These are phyloP conservation scores for Sebastes jordani DNA, from an alignment of 2,797 vertebrate genomes.

Conservation along the genomic window DNA sequence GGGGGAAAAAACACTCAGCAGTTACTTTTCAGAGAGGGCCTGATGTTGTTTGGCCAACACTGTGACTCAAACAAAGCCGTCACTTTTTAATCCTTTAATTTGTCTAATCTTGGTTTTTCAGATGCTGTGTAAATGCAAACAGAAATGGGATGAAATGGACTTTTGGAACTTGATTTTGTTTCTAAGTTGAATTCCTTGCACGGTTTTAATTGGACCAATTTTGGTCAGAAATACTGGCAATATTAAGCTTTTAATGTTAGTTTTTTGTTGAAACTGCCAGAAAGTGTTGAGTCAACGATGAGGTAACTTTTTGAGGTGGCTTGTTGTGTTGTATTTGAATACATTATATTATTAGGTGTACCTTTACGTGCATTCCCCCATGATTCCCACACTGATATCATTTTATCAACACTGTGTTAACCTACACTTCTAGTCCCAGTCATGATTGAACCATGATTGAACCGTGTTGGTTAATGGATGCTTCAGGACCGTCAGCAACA, in stretches of 20 bases:
- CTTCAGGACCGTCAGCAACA: conserved; percentile 24
- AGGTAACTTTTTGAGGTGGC: too few relatives aligned
- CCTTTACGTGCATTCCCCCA: neutral
- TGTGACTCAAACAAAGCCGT: neutral
- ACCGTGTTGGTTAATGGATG: neutral
- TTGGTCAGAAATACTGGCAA: neutral
- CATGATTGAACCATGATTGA: neutral
- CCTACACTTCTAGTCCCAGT: neutral
- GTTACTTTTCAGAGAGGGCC: too few relatives aligned
- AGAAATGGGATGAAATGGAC: neutral
- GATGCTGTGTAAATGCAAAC: fast-evolving
- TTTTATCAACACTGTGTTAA: neutral
- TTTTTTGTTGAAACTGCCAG: neutral
- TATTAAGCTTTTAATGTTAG: neutral
- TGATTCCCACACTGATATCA: neutral
- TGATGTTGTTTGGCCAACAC: too few relatives aligned
- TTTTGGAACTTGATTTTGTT: neutral
- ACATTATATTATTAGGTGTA: too few relatives aligned
- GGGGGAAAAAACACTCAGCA: neutral
- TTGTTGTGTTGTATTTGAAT: neutral
- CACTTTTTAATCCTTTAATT: neutral
- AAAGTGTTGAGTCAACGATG: too few relatives aligned
- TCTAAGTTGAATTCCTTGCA: neutral
- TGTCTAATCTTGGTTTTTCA: neutral
- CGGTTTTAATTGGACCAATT: neutral